phyloP scores from a whole-genome alignment of 37 sponge, comb jelly and placozoan genomes.

The Crambe crambe region DNA sequence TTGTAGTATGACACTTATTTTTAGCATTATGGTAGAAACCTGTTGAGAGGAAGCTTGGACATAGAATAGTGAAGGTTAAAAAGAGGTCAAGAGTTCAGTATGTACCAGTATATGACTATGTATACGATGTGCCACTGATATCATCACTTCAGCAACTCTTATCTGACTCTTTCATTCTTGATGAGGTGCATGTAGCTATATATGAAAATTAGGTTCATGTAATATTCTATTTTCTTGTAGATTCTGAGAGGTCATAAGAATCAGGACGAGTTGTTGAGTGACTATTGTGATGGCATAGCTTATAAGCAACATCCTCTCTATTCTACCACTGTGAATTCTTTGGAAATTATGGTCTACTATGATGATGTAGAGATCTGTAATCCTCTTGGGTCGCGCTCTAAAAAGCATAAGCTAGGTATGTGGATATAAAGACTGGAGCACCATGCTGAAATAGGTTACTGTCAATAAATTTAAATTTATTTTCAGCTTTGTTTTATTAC shows the following conservation, averaged over 20 bases:
- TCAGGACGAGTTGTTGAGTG: conserved; percentile 7
- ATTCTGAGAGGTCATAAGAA: conserved; percentile 21
- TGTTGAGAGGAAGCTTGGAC: neutral
- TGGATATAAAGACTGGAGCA: conserved; percentile 13
- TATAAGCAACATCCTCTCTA: conserved; percentile 43
- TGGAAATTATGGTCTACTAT: conserved; percentile 62
- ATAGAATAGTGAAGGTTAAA: neutral
- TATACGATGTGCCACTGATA: conserved; percentile 27
- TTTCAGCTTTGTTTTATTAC: conserved; percentile 38
- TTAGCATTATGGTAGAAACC: neutral
- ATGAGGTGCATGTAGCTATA: neutral
- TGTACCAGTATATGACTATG: conserved; percentile 12
- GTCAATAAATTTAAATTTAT: neutral
- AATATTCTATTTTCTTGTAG: neutral
- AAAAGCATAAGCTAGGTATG: conserved; percentile 66
- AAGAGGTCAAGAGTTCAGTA: neutral
- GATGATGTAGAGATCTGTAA: conserved; percentile 72
- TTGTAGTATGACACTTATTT: too few species aligned
- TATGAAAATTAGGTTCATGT: too few species aligned
- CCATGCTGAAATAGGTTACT: too few species aligned
- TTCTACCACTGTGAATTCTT: conserved; percentile 1
- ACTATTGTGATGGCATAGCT: conserved; percentile 60
- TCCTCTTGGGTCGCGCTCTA: conserved; percentile 41
- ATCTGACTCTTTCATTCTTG: conserved; percentile 4
- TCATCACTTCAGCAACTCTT: conserved; percentile 24